These are phyloP conservation scores for Neodiprion lecontei DNA, from an alignment of 1,140 invertebrate species.

Conservation along the genomic window DNA sequence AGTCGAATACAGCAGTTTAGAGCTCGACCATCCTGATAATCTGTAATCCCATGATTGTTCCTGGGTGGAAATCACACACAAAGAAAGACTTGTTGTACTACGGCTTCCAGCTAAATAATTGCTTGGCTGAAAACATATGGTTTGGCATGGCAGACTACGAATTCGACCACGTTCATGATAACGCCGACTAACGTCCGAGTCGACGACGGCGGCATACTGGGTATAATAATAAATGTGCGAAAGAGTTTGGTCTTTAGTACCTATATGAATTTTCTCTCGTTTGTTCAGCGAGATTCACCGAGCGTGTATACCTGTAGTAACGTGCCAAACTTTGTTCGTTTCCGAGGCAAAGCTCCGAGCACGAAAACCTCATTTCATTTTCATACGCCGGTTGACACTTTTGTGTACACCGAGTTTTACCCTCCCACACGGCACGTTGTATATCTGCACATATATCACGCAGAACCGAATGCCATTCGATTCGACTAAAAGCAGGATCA, in stretches of 20 bases:
- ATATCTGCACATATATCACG: too few relatives aligned
- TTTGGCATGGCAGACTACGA: not conserved
- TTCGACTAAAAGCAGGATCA: too few relatives aligned
- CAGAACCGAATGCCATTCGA: too few relatives aligned
- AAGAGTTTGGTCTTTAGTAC: not conserved
- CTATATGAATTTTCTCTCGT: not conserved
- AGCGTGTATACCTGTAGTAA: not conserved
- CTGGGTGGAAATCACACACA: conserved; percentile 6
- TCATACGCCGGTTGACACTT: not conserved
- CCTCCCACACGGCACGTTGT: too few relatives aligned
- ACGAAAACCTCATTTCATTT: not conserved
- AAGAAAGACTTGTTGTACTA: not conserved
- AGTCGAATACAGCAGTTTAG: not conserved
- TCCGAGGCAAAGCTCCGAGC: not conserved
- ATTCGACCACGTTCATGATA: not conserved
- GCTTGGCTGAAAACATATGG: not conserved
- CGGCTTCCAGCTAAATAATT: not conserved
- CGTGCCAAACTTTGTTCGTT: not conserved
- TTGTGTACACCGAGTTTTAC: not conserved
- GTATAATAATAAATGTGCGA: too few relatives aligned
- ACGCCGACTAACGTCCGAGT: not conserved
- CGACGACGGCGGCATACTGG: too few relatives aligned
- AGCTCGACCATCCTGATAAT: conserved; percentile 3
- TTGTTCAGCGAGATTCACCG: not conserved
- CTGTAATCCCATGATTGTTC: conserved; percentile 9